Conservation (phyloP, 2,888 invertebrate species). For the Diaprepes abbreviatus region DNA sequence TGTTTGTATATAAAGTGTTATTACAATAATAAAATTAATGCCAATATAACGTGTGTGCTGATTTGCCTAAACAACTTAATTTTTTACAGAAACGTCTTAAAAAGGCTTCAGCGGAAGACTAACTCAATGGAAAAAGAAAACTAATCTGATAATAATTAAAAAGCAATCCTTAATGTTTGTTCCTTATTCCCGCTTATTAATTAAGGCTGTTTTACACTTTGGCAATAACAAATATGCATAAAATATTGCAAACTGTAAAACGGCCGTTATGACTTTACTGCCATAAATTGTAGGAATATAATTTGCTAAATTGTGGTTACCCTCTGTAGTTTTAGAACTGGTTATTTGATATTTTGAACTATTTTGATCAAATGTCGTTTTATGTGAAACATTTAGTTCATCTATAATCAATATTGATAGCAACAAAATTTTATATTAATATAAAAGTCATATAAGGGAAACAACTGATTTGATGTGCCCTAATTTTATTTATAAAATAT, state of each 20-base stretch:
- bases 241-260: background rate
- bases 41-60: background rate
- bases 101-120: constrained; percentile 64
- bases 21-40: background rate
- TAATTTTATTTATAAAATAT: no score
- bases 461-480: no score
- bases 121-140: constrained; percentile 50
- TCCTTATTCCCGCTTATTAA: constrained; percentile 18
- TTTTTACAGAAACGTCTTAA: constrained; percentile 67
- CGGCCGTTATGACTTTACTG: background rate
- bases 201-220: background rate
- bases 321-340: constrained; percentile 6
- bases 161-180: constrained; percentile 38
- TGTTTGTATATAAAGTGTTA: background rate
- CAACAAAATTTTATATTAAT: no score
- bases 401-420: no score
- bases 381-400: no score
- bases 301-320: constrained; percentile 15
- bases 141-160: constrained; percentile 50
- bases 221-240: no score
- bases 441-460: no score
- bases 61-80: constrained; percentile 40
- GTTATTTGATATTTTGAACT: background rate
- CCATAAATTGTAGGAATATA: constrained; percentile 18
- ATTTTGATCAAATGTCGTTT: no score